Conservation (phyloP, 2,797 vertebrate species). For the Microcaecilia unicolor region DNA sequence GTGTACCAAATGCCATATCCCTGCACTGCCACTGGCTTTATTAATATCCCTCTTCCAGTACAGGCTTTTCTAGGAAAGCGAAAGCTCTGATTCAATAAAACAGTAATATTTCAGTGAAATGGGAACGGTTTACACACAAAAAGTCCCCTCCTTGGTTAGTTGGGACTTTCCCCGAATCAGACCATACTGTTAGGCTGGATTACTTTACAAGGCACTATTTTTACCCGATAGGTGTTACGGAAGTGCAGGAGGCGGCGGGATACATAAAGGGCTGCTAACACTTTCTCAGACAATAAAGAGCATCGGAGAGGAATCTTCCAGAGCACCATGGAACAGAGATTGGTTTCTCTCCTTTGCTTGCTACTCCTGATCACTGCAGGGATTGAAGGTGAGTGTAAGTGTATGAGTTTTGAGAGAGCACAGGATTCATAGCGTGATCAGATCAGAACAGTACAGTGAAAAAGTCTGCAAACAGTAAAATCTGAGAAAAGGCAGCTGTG, state of each 20-base stretch:
- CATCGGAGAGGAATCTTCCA: too few relatives aligned
- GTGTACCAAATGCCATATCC: too few relatives aligned
- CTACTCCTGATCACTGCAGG: constrained; percentile 10
- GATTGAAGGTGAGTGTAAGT: constrained; percentile 24
- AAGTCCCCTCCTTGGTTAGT: not conserved
- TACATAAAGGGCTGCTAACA: constrained; percentile 14
- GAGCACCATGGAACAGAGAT: constrained; percentile 13
- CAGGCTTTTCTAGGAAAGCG: too few relatives aligned
- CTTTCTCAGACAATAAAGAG: not conserved
- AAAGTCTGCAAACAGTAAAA: not conserved
- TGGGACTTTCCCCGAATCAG: constrained; percentile 21
- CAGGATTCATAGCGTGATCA: too few relatives aligned
- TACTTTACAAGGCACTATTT: too few relatives aligned
- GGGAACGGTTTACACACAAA: constrained; percentile 1
- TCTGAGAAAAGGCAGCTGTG: not conserved
- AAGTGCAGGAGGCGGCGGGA: constrained; percentile 9
- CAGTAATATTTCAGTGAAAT: constrained; percentile 11
- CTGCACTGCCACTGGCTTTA: too few relatives aligned
- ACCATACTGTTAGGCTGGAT: too few relatives aligned
- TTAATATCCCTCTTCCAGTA: not conserved
- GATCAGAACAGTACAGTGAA: too few relatives aligned
- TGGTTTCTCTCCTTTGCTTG: constrained; percentile 6
- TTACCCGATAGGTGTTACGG: constrained; percentile 18
- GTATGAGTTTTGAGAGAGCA: too few relatives aligned
- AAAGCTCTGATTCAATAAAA: constrained; percentile 10